These are phyloP conservation scores for Trematocara variabile DNA, from an alignment of 2,113 vertebrate species.

Conservation along the genomic window DNA sequence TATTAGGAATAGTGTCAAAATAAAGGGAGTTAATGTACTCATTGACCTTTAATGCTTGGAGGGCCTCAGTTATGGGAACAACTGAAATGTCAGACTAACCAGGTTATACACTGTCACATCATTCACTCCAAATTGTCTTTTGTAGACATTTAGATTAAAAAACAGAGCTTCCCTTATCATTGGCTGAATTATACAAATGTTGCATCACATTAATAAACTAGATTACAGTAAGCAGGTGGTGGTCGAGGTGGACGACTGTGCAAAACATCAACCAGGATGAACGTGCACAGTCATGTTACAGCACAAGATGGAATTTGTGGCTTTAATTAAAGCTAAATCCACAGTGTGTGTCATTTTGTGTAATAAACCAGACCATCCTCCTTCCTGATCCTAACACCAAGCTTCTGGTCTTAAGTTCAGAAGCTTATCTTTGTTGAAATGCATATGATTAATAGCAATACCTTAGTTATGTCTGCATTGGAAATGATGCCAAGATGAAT, in stretches of 20 bases:
- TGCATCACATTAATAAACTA: background rate
- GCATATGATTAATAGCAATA: background rate
- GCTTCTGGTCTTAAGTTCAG: background rate
- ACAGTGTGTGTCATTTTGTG: background rate
- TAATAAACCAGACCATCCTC: background rate
- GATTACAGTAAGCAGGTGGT: background rate
- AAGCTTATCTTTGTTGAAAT: background rate
- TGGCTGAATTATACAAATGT: background rate
- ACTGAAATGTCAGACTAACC: background rate
- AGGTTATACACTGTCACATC: background rate
- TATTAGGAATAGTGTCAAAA: background rate
- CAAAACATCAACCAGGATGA: background rate
- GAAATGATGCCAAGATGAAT: background rate
- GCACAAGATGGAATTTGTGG: background rate
- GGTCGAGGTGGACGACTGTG: background rate
- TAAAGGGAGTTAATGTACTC: constrained; percentile 2
- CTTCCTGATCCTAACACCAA: background rate
- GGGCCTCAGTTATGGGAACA: background rate
- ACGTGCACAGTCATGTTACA: background rate
- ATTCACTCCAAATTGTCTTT: background rate
- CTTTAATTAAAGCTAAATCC: background rate
- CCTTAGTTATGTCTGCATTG: background rate
- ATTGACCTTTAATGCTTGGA: constrained; percentile 4
- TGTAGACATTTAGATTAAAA: background rate
- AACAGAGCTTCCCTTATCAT: background rate